A percentile compares a stretch with the other conserved stretches of the same genome.
These are phyloP conservation scores for Nipponacmea schrenckii DNA, from an alignment of 2,888 invertebrate genomes.

Conservation along the genomic window DNA sequence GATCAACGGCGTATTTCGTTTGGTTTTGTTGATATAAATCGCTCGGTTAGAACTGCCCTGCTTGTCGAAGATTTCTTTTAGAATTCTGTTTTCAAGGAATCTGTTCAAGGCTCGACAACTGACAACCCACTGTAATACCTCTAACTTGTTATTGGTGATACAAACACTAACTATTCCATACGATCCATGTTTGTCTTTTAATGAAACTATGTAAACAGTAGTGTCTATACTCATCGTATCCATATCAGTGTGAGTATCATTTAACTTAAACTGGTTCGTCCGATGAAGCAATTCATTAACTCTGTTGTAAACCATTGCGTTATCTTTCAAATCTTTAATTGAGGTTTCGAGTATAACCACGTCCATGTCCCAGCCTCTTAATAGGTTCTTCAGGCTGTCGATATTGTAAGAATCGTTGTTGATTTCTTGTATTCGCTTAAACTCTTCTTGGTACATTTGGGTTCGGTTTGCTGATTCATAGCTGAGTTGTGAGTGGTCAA, in stretches of 20 bases:
- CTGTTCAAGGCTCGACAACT: background rate
- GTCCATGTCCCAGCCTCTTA: background rate
- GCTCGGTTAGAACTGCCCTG: background rate
- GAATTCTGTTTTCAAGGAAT: background rate
- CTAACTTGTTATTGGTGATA: background rate
- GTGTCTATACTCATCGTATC: background rate
- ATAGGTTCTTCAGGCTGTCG: background rate
- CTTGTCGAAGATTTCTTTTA: background rate
- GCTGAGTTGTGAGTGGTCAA: background rate
- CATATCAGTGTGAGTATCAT: background rate
- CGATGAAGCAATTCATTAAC: background rate
- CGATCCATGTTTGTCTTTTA: background rate
- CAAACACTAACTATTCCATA: conserved; percentile 1
- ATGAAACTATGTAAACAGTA: background rate
- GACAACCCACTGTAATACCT: background rate
- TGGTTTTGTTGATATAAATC: background rate
- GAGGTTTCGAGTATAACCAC: background rate
- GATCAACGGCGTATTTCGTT: background rate
- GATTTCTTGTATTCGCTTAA: background rate
- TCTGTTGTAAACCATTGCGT: background rate
- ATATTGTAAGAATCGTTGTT: background rate
- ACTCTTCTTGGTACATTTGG: background rate
- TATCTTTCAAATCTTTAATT: background rate
- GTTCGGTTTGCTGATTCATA: background rate
- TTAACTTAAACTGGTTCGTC: background rate